Evolutionary conservation across 2,888 invertebrate genomes (phyloP).

Genomic region (Thecophora atra): DNA sequence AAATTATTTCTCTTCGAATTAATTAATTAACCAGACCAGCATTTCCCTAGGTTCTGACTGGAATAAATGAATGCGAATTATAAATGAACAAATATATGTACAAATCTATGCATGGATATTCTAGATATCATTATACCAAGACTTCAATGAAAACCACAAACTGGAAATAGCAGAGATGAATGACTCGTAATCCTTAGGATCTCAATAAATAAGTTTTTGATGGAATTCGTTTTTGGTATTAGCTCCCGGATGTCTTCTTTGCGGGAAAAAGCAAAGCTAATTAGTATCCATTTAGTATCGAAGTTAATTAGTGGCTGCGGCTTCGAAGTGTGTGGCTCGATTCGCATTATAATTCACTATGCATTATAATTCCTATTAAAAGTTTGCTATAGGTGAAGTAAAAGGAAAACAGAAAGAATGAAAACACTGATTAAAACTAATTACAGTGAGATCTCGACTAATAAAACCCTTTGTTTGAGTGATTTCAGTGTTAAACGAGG

Average conservation of each 20-base stretch:
- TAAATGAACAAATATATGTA: not conserved
- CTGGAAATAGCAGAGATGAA: not conserved
- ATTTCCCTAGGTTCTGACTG: no score
- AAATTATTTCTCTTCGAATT: no score
- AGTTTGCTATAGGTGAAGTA: constrained; percentile 25
- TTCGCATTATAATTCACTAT: no score
- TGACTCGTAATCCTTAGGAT: not conserved
- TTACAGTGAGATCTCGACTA: constrained; percentile 27
- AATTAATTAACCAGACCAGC: no score
- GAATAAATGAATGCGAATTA: no score
- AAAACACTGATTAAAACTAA: constrained; percentile 17
- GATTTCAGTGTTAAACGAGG: no score
- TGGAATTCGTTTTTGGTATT: not conserved
- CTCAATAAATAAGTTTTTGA: not conserved
- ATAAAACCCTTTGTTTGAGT: no score
- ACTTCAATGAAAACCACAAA: not conserved
- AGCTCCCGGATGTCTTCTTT: not conserved
- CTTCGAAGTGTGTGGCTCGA: not conserved
- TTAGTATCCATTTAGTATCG: constrained; percentile 24
- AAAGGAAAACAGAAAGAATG: not conserved
- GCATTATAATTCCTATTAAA: constrained; percentile 30
- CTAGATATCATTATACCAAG: no score
- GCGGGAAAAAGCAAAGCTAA: not conserved
- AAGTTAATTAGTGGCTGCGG: no score
- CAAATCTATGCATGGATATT: constrained; percentile 16